A percentile compares a stretch with the other conserved stretches of the same genome.
Evolutionary conservation across 2,888 invertebrate species (phyloP).

Genomic region (Andrena hattorfiana): DNA sequence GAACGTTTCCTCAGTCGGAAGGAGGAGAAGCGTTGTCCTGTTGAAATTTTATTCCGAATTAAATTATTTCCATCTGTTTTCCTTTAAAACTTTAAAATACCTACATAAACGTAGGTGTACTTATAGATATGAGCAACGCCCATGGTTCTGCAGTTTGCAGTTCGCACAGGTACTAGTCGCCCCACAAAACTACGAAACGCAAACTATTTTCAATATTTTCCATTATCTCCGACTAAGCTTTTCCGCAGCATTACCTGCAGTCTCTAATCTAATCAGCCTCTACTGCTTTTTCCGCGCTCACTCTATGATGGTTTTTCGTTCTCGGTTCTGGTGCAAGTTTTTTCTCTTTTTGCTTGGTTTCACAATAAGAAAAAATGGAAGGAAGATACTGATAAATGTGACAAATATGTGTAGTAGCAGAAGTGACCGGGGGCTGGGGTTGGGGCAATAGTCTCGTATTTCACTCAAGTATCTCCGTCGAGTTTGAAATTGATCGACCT

Average conservation of each 20-base stretch:
- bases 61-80: constrained; percentile 83
- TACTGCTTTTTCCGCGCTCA: constrained; percentile 42
- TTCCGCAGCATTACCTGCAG: neutral
- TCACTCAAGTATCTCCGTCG: constrained; percentile 75
- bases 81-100: constrained; percentile 78
- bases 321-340: neutral
- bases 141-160: constrained; percentile 32
- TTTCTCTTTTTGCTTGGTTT: too few relatives aligned
- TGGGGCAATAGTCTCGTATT: constrained; percentile 70
- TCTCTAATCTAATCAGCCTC: neutral
- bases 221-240: constrained; percentile 21
- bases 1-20: constrained; percentile 21
- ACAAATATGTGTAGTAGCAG: neutral
- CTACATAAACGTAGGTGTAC: too few relatives aligned
- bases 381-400: neutral
- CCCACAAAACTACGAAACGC: constrained; percentile 8
- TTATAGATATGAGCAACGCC: constrained; percentile 29
- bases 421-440: neutral
- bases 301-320: neutral
- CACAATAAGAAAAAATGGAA: neutral
- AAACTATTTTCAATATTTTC: constrained; percentile 28
- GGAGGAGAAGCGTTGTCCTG: constrained; percentile 55
- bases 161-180: neutral
- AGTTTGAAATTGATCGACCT: constrained; percentile 76
- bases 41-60: constrained; percentile 84